Evolutionary conservation across 1,140 invertebrate species (phyloP).

Genomic region (Trachymyrmex cornetzi): DNA sequence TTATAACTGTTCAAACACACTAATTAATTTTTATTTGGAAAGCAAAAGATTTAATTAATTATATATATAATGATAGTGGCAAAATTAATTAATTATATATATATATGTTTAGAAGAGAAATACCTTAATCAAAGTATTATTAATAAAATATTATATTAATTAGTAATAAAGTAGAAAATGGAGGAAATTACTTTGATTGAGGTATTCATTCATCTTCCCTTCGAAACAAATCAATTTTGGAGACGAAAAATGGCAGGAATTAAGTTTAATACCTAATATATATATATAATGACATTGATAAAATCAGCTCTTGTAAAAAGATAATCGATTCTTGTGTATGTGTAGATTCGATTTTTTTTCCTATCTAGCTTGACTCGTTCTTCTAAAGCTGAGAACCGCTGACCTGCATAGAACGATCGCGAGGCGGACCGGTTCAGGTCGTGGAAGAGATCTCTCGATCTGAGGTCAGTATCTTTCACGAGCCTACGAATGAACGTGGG

Average conservation of each 20-base stretch:
- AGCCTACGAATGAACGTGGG: constrained; percentile 64
- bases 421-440: constrained; percentile 85
- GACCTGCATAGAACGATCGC: constrained; percentile 74
- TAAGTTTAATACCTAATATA: too few species aligned
- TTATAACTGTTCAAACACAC: not conserved
- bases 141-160: too few species aligned
- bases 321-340: constrained; percentile 2
- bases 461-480: constrained; percentile 78
- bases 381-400: constrained; percentile 82
- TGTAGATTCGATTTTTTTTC: constrained; percentile 11
- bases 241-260: too few species aligned
- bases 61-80: not conserved
- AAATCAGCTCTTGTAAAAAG: not conserved
- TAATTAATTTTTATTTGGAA: not conserved
- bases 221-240: too few species aligned
- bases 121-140: too few species aligned
- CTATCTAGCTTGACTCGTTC: not conserved
- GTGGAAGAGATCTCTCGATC: constrained; percentile 77
- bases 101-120: too few species aligned
- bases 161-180: too few species aligned
- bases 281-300: not conserved
- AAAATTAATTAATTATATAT: not conserved
- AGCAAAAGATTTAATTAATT: not conserved
- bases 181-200: too few species aligned
- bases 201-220: too few species aligned